These are phyloP conservation scores for Odontocolon sp. DNA, from an alignment of 2,888 invertebrate genomes.

Conservation along the genomic window DNA sequence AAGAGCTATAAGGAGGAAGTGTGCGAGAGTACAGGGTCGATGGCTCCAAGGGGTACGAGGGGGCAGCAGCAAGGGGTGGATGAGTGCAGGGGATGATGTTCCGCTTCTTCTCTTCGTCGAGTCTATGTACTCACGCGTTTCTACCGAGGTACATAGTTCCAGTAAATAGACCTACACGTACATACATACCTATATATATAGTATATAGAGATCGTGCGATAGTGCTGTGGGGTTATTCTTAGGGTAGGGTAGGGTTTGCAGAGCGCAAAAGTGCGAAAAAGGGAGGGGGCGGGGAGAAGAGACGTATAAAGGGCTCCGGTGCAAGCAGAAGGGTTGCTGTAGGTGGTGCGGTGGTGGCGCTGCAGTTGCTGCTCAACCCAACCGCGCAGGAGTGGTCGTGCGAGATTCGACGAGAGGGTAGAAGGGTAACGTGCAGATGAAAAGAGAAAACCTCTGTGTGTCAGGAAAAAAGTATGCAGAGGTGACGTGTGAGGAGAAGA, in stretches of 20 bases:
- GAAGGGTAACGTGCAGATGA: conserved; percentile 38
- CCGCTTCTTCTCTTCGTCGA: conserved; percentile 28
- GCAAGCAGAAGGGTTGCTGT: conserved; percentile 59
- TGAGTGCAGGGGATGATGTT: conserved; percentile 44
- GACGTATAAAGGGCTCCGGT: conserved; percentile 48
- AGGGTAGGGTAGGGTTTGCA: conserved; percentile 74
- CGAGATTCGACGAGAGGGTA: conserved; percentile 26
- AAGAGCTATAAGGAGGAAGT: conserved; percentile 17
- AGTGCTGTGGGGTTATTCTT: conserved; percentile 73
- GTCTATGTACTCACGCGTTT: conserved; percentile 30
- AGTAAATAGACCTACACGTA: background rate
- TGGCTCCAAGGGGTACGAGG: conserved; percentile 30
- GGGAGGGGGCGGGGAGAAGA: conserved; percentile 63
- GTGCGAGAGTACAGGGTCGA: conserved; percentile 46
- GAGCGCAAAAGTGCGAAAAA: conserved; percentile 76
- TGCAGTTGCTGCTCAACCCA: background rate
- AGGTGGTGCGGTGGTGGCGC: conserved; percentile 37
- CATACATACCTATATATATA: background rate
- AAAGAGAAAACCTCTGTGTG: conserved; percentile 52
- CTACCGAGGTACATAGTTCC: conserved; percentile 1
- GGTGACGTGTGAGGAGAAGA: conserved; percentile 15
- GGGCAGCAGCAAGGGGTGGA: conserved; percentile 7
- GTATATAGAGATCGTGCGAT: conserved; percentile 71
- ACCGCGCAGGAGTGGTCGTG: background rate
- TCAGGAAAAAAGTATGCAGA: conserved; percentile 12